phyloP scores from a whole-genome alignment of 2,888 invertebrate species.

The Loripinus fragilis region DNA sequence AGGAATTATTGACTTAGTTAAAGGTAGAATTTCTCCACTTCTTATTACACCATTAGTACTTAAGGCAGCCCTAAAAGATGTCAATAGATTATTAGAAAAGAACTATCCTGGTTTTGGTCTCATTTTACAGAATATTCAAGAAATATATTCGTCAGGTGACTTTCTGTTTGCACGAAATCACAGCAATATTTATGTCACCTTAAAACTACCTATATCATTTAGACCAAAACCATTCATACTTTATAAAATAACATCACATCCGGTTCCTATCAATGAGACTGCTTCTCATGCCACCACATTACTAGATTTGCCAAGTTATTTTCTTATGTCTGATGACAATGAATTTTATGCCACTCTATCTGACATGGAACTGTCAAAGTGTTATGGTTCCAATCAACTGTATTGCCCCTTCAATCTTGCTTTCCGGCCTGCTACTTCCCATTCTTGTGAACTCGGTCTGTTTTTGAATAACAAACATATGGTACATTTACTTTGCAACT shows the following conservation, averaged over 20 bases:
- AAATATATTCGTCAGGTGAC: slow-evolving; percentile 25
- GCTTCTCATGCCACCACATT: not conserved
- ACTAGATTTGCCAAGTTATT: slow-evolving; percentile 5
- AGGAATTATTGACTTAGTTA: not conserved
- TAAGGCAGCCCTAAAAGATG: not conserved
- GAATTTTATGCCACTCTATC: not conserved
- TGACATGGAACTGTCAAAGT: not conserved
- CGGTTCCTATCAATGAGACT: not conserved
- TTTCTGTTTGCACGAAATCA: slow-evolving; percentile 37
- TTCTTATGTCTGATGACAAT: not conserved
- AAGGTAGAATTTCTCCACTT: not conserved
- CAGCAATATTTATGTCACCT: not conserved
- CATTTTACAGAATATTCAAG: not conserved
- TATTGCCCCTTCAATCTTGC: not conserved
- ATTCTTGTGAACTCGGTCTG: not conserved
- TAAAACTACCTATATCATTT: not conserved
- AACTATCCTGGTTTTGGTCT: slow-evolving; percentile 32
- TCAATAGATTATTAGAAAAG: slow-evolving; percentile 17
- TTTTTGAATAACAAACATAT: not conserved
- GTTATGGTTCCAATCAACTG: not conserved
- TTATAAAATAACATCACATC: not conserved
- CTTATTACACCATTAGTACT: not conserved
- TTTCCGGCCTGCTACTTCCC: not conserved
- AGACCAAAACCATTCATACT: not conserved
- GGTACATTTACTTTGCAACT: slow-evolving; percentile 14